These are phyloP conservation scores for Menidia menidia DNA, from an alignment of 2,797 vertebrate genomes.

Conservation along the genomic window DNA sequence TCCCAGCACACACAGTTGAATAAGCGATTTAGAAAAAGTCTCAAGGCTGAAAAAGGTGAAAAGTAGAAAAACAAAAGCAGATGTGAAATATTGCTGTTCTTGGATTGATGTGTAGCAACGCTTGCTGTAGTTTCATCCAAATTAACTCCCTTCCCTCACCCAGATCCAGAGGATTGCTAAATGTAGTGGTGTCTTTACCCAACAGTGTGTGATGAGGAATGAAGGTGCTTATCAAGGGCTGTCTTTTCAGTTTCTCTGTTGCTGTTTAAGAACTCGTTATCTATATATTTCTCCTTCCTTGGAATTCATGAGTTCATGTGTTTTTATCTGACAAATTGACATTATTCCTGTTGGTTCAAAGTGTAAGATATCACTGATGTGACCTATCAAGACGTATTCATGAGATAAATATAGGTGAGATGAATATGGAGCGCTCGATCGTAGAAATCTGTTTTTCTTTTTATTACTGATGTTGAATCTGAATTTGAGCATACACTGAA, in stretches of 20 bases:
- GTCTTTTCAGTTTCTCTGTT: neutral
- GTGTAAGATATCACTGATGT: neutral
- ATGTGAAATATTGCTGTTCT: neutral
- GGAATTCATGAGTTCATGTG: neutral
- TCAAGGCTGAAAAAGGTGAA: neutral
- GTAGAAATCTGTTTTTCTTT: too few species aligned
- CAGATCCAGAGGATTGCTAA: conserved; percentile 4
- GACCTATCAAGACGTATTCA: too few species aligned
- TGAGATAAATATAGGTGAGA: too few species aligned
- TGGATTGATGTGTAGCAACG: neutral
- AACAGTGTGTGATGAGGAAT: neutral
- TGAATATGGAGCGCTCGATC: too few species aligned
- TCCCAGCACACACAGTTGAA: neutral
- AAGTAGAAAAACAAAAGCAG: conserved; percentile 19
- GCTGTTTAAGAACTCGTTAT: neutral
- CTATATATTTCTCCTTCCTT: too few species aligned
- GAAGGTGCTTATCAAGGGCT: neutral
- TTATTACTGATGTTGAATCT: too few species aligned
- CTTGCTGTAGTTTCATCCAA: conserved; percentile 1
- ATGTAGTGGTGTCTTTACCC: conserved; percentile 11
- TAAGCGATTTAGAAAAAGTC: neutral
- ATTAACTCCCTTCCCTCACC: conserved; percentile 15
- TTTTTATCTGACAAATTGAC: neutral
- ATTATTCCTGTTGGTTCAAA: neutral
- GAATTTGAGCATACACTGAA: too few species aligned